Percentiles rank a stretch among this genome's conserved stretches.
Conservation (phyloP, 2,113 vertebrate genomes). For the Macrotus californicus region DNA sequence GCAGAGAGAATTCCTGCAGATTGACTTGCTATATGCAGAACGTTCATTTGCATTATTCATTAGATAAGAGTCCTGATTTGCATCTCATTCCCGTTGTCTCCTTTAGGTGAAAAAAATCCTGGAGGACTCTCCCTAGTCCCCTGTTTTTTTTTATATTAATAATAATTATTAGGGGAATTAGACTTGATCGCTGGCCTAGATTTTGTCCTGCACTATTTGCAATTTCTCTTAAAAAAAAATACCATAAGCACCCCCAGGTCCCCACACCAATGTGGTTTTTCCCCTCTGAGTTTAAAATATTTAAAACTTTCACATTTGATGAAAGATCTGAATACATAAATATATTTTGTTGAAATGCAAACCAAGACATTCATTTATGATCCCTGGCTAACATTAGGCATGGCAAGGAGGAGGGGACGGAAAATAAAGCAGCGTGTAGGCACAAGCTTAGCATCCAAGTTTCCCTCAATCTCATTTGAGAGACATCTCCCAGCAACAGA, state of each 20-base stretch:
- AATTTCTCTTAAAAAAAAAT: constrained; percentile 41
- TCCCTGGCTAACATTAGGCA: constrained; percentile 65
- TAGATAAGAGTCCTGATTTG: constrained; percentile 83
- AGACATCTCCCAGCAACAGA: constrained; percentile 50
- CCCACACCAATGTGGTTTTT: constrained; percentile 14
- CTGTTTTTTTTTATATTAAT: constrained; percentile 73
- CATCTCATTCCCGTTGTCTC: constrained; percentile 79
- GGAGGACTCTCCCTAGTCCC: constrained; percentile 59
- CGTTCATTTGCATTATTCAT: constrained; percentile 87
- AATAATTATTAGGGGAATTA: constrained; percentile 66
- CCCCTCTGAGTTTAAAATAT: constrained; percentile 63
- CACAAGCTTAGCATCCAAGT: constrained; percentile 5
- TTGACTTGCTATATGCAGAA: constrained; percentile 73
- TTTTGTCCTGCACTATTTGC: constrained; percentile 59
- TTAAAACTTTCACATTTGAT: constrained; percentile 55
- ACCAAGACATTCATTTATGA: constrained; percentile 68
- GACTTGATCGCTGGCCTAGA: constrained; percentile 40
- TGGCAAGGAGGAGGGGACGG: constrained; percentile 45
- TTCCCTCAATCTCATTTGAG: constrained; percentile 42
- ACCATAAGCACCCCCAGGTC: background rate
- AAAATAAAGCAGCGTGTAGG: background rate
- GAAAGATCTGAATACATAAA: constrained; percentile 64
- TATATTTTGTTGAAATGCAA: constrained; percentile 71
- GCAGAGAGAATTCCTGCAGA: constrained; percentile 82
- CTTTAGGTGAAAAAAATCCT: constrained; percentile 72